These are phyloP conservation scores for Callithrix jacchus DNA, from an alignment of 2,113 vertebrate genomes.

Conservation along the genomic window DNA sequence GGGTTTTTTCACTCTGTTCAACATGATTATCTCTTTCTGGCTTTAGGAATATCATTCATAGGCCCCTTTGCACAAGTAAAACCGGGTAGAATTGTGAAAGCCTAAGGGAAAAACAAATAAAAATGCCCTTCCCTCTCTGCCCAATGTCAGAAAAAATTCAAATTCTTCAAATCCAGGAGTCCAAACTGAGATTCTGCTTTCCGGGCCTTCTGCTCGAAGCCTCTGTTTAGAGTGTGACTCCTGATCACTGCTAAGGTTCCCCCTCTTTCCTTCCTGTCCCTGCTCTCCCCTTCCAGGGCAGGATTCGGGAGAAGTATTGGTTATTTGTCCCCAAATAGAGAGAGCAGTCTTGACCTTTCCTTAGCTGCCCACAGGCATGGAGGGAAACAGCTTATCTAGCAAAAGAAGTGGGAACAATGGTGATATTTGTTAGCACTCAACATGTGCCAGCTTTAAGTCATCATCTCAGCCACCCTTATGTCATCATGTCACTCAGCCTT, in stretches of 20 bases:
- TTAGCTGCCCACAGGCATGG: neutral
- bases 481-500: neutral
- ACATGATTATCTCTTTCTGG: neutral
- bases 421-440: neutral
- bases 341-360: neutral
- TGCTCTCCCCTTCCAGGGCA: neutral
- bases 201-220: neutral
- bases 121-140: fast-evolving
- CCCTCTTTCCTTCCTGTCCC: neutral
- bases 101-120: neutral
- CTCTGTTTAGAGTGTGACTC: neutral
- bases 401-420: neutral
- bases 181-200: neutral
- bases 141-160: neutral
- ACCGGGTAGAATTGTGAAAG: neutral
- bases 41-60: neutral
- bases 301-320: neutral
- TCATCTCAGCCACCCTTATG: neutral
- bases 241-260: neutral
- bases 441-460: neutral
- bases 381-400: neutral
- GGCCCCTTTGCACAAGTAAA: neutral
- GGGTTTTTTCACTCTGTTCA: neutral
- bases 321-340: neutral
- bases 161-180: neutral